phyloP scores from a whole-genome alignment of 2,113 vertebrate species.

The Halcyon malimbica region DNA sequence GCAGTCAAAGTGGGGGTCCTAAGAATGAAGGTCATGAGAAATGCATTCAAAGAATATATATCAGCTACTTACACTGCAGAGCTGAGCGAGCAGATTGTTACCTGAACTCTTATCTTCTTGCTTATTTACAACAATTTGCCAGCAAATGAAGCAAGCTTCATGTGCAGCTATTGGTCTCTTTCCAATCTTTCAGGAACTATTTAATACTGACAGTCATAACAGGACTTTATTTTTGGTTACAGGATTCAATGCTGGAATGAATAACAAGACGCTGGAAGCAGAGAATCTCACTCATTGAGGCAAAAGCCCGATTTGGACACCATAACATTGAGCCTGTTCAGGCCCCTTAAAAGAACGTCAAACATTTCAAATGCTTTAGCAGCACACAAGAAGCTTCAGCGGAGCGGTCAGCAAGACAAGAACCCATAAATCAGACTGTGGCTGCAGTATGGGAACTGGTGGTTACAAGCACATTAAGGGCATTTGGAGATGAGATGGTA shows the following conservation, averaged over 20 bases:
- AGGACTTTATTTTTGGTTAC: neutral
- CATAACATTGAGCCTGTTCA: accelerated
- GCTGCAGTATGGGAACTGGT: neutral
- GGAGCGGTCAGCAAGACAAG: neutral
- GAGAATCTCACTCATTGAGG: neutral
- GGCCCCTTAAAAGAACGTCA: neutral
- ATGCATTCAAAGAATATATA: neutral
- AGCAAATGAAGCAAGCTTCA: neutral
- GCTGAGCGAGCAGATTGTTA: neutral
- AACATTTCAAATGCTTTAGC: neutral
- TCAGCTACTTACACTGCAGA: neutral
- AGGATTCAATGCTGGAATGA: neutral
- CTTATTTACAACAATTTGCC: neutral
- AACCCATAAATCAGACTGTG: constrained; percentile 5
- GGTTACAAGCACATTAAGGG: neutral
- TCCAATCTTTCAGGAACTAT: neutral
- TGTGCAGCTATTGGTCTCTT: neutral
- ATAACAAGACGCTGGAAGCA: accelerated
- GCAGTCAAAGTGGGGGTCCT: neutral
- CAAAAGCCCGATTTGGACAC: neutral
- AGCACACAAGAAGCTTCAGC: neutral
- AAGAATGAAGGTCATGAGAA: neutral
- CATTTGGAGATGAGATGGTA: neutral
- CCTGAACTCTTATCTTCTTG: neutral
- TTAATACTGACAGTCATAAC: neutral